Conservation (phyloP, 2,797 vertebrate species). For the Phoebastria nigripes region DNA sequence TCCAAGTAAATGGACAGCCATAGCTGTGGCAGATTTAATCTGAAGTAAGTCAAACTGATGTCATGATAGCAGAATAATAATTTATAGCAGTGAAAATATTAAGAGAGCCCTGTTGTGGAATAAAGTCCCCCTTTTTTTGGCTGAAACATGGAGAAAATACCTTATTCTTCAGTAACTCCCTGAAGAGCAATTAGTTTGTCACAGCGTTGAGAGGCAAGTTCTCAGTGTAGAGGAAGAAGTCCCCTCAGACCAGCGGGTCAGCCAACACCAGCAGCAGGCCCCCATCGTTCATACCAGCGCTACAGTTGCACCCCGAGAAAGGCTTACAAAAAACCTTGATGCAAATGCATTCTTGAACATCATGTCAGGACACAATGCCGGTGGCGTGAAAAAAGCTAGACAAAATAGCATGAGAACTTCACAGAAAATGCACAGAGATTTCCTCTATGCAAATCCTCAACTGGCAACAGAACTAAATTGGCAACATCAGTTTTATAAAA, state of each 20-base stretch:
- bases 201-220: neutral
- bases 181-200: neutral
- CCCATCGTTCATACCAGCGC: neutral
- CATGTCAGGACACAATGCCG: neutral
- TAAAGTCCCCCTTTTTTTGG: neutral
- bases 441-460: neutral
- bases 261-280: neutral
- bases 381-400: neutral
- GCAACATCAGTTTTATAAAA: neutral
- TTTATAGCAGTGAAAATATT: neutral
- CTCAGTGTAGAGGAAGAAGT: accelerated
- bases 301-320: neutral
- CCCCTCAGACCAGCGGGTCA: neutral
- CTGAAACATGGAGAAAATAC: neutral
- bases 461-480: neutral
- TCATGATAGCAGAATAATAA: neutral
- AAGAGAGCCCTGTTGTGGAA: neutral
- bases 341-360: neutral
- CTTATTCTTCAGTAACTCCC: neutral
- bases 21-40: neutral
- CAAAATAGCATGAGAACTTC: neutral
- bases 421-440: neutral
- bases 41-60: neutral
- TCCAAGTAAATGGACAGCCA: neutral
- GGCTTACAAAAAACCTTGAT: neutral